phyloP scores from a whole-genome alignment of 2,113 vertebrate species.

The Mormyrus lacerda region DNA sequence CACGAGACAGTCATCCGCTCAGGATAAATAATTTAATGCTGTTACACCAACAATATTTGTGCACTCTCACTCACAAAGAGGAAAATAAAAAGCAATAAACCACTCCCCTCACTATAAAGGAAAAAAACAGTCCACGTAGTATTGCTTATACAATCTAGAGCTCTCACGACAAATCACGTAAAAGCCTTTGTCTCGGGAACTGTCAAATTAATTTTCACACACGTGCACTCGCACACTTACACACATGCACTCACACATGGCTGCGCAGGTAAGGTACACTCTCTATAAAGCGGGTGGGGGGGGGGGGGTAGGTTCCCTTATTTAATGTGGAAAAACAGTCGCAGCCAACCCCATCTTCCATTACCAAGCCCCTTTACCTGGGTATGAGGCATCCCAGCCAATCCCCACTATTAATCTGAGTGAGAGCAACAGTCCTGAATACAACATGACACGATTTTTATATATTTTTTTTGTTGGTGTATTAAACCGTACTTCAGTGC shows the following conservation, averaged over 20 bases:
- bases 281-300: neutral
- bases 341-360: neutral
- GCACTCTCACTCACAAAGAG: constrained; percentile 39
- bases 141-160: constrained; percentile 44
- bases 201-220: constrained; percentile 20
- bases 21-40: constrained; percentile 60
- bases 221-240: constrained; percentile 1
- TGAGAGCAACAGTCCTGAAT: neutral
- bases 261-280: neutral
- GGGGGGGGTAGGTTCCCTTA: neutral
- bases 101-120: constrained; percentile 5
- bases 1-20: constrained; percentile 20
- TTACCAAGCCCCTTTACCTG: neutral
- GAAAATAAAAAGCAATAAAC: constrained; percentile 30
- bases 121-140: constrained; percentile 35
- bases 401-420: neutral
- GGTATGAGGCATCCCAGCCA: neutral
- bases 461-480: constrained; percentile 17
- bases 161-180: constrained; percentile 30
- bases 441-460: neutral
- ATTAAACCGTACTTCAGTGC: constrained; percentile 11
- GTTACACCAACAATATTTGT: constrained; percentile 46
- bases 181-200: constrained; percentile 32
- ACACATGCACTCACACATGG: constrained; percentile 6
- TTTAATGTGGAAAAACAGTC: neutral